Conservation (phyloP, 2,113 vertebrate genomes). For the Salvelinus alpinus region DNA sequence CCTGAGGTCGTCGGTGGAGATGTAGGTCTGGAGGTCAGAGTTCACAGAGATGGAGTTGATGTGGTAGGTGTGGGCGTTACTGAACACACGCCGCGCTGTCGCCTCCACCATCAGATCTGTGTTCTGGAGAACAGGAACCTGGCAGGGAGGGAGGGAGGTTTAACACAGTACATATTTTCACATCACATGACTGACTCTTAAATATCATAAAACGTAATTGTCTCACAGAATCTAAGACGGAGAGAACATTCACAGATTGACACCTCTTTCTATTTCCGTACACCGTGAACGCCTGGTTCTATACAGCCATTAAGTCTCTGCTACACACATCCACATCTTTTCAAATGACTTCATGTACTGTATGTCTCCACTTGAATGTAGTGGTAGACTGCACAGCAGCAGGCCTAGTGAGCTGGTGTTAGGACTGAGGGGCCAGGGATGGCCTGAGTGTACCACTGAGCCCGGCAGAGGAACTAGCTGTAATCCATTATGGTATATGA, state of each 20-base stretch:
- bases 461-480: slow-evolving; percentile 58
- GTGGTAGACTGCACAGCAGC: slow-evolving; percentile 19
- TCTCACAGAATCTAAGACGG: not conserved
- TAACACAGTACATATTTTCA: no score
- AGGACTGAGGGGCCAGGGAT: slow-evolving; percentile 4
- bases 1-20: slow-evolving; percentile 94
- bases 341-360: no score
- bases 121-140: slow-evolving; percentile 91
- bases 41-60: slow-evolving; percentile 99
- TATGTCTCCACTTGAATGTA: no score
- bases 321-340: no score
- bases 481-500: slow-evolving; percentile 39
- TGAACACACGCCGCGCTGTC: slow-evolving; percentile 87
- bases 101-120: slow-evolving; percentile 98
- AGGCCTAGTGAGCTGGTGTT: slow-evolving; percentile 20
- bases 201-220: not conserved
- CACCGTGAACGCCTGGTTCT: not conserved
- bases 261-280: not conserved
- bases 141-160: not conserved
- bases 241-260: not conserved
- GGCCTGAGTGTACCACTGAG: slow-evolving; percentile 47
- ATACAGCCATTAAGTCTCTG: slow-evolving; percentile 19
- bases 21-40: slow-evolving; percentile 95
- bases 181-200: no score
- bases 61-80: slow-evolving; percentile 95